Conservation (phyloP, 2,113 vertebrate genomes). For the Chiloscyllium plagiosum region DNA sequence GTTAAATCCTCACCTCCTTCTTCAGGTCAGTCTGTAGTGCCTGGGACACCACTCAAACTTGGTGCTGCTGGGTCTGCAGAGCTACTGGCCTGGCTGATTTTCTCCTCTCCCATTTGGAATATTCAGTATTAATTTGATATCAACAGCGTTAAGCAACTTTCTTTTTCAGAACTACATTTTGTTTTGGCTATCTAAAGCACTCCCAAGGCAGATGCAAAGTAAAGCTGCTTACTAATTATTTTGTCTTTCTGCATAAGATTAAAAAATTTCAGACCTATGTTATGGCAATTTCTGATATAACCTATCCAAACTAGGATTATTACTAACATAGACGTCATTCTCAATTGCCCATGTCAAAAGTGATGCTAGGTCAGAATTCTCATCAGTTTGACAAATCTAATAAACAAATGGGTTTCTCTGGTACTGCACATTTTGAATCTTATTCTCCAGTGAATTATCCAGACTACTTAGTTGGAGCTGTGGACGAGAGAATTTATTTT, state of each 20-base stretch:
- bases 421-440: neutral
- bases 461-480: neutral
- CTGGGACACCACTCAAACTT: no score
- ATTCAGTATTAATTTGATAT: neutral
- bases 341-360: neutral
- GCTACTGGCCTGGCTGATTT: no score
- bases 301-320: neutral
- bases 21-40: no score
- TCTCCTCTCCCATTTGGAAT: neutral
- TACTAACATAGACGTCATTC: neutral
- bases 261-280: neutral
- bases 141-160: neutral
- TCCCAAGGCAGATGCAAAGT: neutral
- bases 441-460: neutral
- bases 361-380: neutral
- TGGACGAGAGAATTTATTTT: neutral
- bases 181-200: neutral
- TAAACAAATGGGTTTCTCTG: neutral
- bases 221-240: neutral
- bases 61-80: no score
- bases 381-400: neutral
- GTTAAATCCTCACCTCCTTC: no score
- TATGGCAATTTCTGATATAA: neutral
- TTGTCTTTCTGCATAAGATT: neutral
- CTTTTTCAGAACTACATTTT: neutral